Conservation (phyloP, 2,113 vertebrate species). For the Telmatochromis sp. region DNA sequence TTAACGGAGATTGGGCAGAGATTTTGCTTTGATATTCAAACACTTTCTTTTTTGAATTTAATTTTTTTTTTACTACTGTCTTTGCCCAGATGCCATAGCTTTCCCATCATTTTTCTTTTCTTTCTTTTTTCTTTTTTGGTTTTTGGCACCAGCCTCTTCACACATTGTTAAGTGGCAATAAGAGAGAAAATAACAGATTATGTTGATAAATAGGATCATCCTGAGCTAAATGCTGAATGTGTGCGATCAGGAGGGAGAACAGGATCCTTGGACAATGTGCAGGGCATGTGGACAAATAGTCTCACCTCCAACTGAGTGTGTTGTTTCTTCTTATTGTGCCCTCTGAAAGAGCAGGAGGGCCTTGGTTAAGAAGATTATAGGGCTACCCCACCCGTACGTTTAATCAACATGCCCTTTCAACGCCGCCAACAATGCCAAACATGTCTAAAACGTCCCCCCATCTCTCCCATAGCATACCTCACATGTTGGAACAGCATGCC, state of each 20-base stretch:
- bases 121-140: not conserved
- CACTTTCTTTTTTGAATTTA: not conserved
- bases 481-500: conserved; percentile 59
- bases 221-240: conserved; percentile 57
- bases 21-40: not conserved
- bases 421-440: conserved; percentile 70
- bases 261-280: conserved; percentile 55
- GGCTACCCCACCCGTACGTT: conserved; percentile 69
- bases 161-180: conserved; percentile 9
- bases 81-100: not conserved
- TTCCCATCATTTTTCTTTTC: not conserved
- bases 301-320: conserved; percentile 71
- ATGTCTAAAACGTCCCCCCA: conserved; percentile 65
- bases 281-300: conserved; percentile 67
- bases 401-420: conserved; percentile 78
- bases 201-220: conserved; percentile 59
- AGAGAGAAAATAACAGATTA: conserved; percentile 45
- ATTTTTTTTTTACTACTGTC: not conserved
- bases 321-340: conserved; percentile 74
- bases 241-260: conserved; percentile 54
- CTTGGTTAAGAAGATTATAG: conserved; percentile 77
- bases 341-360: conserved; percentile 69
- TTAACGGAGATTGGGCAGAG: not conserved
- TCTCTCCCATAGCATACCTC: conserved; percentile 60
- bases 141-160: conserved; percentile 5